phyloP scores from a whole-genome alignment of 2,797 vertebrate genomes.

The Tadarida brasiliensis region DNA sequence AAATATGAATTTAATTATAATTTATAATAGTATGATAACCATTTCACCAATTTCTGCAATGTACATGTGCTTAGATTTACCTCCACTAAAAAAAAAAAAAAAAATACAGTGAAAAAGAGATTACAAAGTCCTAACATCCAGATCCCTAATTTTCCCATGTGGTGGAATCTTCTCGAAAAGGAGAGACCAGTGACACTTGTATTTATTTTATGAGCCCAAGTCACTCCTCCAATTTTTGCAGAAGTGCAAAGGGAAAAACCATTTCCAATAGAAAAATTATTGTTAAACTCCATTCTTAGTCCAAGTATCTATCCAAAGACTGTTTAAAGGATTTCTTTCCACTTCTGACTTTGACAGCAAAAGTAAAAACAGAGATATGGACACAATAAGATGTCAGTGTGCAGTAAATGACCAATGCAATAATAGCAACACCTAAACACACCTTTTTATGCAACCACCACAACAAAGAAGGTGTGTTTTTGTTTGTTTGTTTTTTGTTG shows the following conservation, averaged over 20 bases:
- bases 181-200: not conserved
- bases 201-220: not conserved
- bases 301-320: not conserved
- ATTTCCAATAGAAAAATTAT: slow-evolving; percentile 5
- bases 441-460: not conserved
- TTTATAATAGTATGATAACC: not conserved
- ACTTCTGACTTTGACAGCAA: not conserved
- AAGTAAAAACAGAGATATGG: not conserved
- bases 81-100: not conserved
- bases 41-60: slow-evolving; percentile 32
- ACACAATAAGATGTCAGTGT: not conserved
- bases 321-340: not conserved
- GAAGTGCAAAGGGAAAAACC: not conserved
- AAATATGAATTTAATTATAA: slow-evolving; percentile 1
- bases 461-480: not conserved
- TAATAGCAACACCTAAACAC: not conserved
- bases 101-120: not conserved
- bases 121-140: not conserved
- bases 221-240: not conserved
- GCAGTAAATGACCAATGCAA: not conserved
- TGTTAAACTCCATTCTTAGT: not conserved
- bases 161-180: not conserved
- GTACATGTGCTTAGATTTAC: not conserved
- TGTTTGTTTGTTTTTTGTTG: too few relatives aligned
- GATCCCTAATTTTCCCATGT: not conserved